Percentiles rank a stretch among this genome's conserved stretches.
Conservation (phyloP, 2,888 invertebrate genomes). For the Electrophaes corylata region DNA sequence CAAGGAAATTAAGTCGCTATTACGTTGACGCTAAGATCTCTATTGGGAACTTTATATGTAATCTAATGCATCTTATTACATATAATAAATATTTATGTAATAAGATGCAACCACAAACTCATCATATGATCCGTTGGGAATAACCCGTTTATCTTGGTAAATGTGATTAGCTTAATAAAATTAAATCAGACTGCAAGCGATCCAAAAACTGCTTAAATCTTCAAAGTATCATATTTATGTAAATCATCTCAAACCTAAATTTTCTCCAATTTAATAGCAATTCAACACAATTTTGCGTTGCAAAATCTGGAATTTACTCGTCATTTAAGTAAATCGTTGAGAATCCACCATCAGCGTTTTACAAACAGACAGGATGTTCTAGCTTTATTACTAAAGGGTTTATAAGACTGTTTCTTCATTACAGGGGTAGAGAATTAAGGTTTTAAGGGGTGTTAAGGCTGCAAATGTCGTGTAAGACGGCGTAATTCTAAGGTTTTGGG, state of each 20-base stretch:
- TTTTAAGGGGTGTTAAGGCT: constrained; percentile 18
- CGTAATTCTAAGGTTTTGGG: constrained; percentile 8
- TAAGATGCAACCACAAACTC: too few relatives aligned
- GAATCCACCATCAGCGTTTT: constrained; percentile 6
- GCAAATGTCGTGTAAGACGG: constrained; percentile 16
- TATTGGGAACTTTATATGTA: too few relatives aligned
- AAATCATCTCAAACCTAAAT: constrained; percentile 6
- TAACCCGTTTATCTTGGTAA: too few relatives aligned
- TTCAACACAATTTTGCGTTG: constrained; percentile 7
- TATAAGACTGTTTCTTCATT: constrained; percentile 23
- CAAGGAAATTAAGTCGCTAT: too few relatives aligned
- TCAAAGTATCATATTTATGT: background rate
- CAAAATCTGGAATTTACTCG: background rate
- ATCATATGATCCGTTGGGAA: too few relatives aligned
- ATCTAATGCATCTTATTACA: too few relatives aligned
- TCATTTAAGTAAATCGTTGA: background rate
- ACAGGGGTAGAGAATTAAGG: constrained; percentile 22
- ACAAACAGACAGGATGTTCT: constrained; percentile 12
- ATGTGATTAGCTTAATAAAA: too few relatives aligned
- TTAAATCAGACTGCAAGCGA: too few relatives aligned
- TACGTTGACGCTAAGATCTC: too few relatives aligned
- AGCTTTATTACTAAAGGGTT: constrained; percentile 12
- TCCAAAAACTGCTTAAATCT: constrained; percentile 7
- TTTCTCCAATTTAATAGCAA: constrained; percentile 3
- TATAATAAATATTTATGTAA: too few relatives aligned